Percentiles rank a stretch among this genome's conserved stretches.
phyloP scores from a whole-genome alignment of 2,113 vertebrate species.

The Antigone vipio region DNA sequence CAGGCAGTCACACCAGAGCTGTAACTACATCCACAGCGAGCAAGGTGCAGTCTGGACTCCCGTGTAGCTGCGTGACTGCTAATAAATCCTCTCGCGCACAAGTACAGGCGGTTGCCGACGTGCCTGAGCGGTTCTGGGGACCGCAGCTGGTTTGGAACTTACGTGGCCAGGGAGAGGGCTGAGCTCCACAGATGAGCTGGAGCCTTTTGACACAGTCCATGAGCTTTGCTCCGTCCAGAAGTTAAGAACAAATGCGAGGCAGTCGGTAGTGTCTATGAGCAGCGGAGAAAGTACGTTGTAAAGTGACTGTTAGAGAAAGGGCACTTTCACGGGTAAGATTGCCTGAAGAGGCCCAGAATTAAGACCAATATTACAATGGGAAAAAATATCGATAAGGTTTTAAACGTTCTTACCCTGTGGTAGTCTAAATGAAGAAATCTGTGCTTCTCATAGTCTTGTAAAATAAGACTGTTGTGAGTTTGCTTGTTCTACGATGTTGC shows the following conservation, averaged over 20 bases:
- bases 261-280: rapidly evolving
- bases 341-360: background rate
- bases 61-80: rapidly evolving
- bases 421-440: too few relatives aligned
- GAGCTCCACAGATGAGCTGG: background rate
- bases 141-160: rapidly evolving
- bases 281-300: background rate
- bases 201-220: background rate
- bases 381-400: background rate
- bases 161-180: background rate
- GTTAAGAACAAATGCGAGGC: too few relatives aligned
- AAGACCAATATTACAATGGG: background rate
- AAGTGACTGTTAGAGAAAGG: background rate
- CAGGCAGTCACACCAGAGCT: rapidly evolving
- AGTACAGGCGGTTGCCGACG: background rate
- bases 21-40: background rate
- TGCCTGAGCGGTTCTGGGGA: background rate
- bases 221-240: background rate
- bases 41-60: background rate
- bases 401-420: background rate
- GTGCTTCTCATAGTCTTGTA: background rate
- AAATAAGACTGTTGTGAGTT: background rate
- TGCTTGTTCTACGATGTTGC: rapidly evolving
- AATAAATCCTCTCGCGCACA: background rate
- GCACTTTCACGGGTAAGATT: background rate